Base-by-base conservation (phyloP, 2,888 invertebrate species). In the Melinaea marsaeus region DNA sequence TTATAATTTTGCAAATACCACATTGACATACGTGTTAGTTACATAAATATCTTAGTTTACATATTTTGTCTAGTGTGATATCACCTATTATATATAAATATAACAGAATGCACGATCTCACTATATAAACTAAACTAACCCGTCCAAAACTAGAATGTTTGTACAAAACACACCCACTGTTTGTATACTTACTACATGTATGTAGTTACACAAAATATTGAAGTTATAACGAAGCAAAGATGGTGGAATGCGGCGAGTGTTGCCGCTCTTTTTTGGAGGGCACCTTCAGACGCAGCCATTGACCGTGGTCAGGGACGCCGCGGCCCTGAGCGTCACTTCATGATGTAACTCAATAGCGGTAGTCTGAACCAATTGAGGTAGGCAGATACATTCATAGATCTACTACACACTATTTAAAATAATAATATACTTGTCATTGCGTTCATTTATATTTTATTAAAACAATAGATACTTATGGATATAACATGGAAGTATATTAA, bases 221-320 rank as follows among this genome's bases (percentile, higher is more conserved):
- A 51, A 51, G 32, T 51, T 51, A 22, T 5, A 6, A 51, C 22
- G 32, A 51, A 51, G 51, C 32, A 6, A 9, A 51, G 22, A 22
- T 5, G 32, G 51, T n/a, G 58, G 65, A 65, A 65, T 65, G 67
- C 63, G 46, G 62, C 55, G 63, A 68, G 56, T 56, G 66, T 65
- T 60, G 63, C 58, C 66, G 65, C 67, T 64, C 58, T 51, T 45
- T 59, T 68, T 68, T 65, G 68, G 69, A 71, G 88, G 88, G 86
- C 88, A 89, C 90, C 89, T 90, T 89, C 83, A 88, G 81, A 74
- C 76, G 78, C 78, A 75, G 86, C 79, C 89, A 84, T 90, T 90
- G 90, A 86, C 90, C 88, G 87, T 88, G 90, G 90, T 90, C 89
- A 89, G 84, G 90, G 88, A 82, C 87, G 69, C 66, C 62, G 74